A percentile compares a stretch with the other conserved stretches of the same genome.
These are phyloP conservation scores for Euwallacea fornicatus DNA, from an alignment of 1,140 invertebrate species.

Conservation along the genomic window DNA sequence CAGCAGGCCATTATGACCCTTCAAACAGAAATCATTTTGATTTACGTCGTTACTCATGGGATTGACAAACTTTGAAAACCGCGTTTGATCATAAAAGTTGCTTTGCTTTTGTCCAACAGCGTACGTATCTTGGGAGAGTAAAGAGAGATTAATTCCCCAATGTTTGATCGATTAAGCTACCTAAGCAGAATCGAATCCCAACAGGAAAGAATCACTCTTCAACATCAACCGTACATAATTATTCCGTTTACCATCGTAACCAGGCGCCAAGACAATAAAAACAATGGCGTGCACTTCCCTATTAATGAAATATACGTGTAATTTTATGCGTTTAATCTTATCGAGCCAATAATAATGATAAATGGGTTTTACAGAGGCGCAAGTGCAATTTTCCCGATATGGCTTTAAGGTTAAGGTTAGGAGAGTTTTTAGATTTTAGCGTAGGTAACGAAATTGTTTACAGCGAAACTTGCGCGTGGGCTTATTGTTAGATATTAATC, in stretches of 20 bases:
- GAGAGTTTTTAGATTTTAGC: slow-evolving; percentile 15
- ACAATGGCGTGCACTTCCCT: slow-evolving; percentile 19
- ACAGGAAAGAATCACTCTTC: too few relatives aligned
- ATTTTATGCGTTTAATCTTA: slow-evolving; percentile 31
- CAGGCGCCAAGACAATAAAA: slow-evolving; percentile 20
- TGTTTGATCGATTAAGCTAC: too few relatives aligned
- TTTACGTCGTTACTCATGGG: too few relatives aligned
- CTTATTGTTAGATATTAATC: slow-evolving; percentile 22
- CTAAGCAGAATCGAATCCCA: too few relatives aligned
- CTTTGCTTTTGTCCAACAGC: too few relatives aligned
- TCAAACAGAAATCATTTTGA: too few relatives aligned
- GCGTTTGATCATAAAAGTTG: too few relatives aligned
- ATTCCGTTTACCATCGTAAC: slow-evolving; percentile 1
- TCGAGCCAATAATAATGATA: slow-evolving; percentile 30
- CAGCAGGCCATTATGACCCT: too few relatives aligned
- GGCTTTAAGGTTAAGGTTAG: slow-evolving; percentile 31
- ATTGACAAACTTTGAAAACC: too few relatives aligned
- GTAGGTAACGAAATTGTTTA: slow-evolving; percentile 40
- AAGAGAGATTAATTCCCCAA: too few relatives aligned
- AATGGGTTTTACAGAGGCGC: slow-evolving; percentile 26
- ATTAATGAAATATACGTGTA: slow-evolving; percentile 7
- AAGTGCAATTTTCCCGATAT: slow-evolving; percentile 29
- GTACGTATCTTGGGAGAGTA: too few relatives aligned
- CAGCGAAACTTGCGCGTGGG: slow-evolving; percentile 32
- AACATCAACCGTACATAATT: too few relatives aligned